Conservation (phyloP, 2,113 vertebrate genomes). For the Cnemophilus loriae region DNA sequence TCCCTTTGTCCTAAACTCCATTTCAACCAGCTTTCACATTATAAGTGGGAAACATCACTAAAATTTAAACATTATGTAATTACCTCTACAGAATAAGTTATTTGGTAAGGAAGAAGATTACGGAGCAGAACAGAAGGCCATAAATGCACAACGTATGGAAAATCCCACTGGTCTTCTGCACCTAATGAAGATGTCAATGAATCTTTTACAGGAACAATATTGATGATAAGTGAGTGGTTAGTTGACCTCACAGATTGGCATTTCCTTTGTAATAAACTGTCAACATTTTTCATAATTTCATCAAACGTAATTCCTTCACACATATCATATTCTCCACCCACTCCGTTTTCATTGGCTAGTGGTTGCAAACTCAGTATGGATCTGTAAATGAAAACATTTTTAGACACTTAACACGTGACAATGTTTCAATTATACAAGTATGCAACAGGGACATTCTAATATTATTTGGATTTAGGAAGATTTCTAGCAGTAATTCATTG, state of each 20-base stretch:
- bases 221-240: conserved; percentile 78
- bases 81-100: conserved; percentile 82
- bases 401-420: background rate
- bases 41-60: background rate
- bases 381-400: conserved; percentile 66
- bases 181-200: conserved; percentile 74
- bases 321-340: conserved; percentile 61
- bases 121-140: conserved; percentile 89
- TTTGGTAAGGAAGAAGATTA: conserved; percentile 91
- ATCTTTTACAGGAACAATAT: conserved; percentile 87
- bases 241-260: conserved; percentile 71
- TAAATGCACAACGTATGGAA: conserved; percentile 90
- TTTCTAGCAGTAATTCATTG: background rate
- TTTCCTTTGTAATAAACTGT: conserved; percentile 73
- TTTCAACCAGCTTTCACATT: background rate
- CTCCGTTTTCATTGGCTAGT: conserved; percentile 22
- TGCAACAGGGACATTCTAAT: background rate
- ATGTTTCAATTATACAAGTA: background rate
- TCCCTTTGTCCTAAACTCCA: background rate
- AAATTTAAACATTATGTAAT: background rate
- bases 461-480: background rate
- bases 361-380: conserved; percentile 86
- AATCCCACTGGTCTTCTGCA: conserved; percentile 83
- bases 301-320: conserved; percentile 90
- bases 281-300: conserved; percentile 76